Conservation (phyloP, 1,140 invertebrate species). For the Drosophila obscura region DNA sequence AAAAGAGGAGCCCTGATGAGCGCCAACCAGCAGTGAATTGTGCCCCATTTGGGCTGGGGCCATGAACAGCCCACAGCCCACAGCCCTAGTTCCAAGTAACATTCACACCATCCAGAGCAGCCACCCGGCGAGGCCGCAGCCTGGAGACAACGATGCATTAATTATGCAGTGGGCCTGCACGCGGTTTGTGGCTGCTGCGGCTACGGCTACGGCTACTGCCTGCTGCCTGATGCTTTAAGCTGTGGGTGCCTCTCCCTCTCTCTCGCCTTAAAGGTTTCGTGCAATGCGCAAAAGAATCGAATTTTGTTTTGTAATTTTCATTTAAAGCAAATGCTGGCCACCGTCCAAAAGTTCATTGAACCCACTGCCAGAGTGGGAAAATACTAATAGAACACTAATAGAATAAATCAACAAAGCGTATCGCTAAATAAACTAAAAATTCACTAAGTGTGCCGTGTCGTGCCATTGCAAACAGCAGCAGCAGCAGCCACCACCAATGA, state of each 20-base stretch:
- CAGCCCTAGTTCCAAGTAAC: not conserved
- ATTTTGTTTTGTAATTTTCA: slow-evolving; percentile 28
- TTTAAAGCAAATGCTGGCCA: slow-evolving; percentile 14
- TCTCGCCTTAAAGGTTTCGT: slow-evolving; percentile 9
- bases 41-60: slow-evolving; percentile 50
- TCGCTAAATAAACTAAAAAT: slow-evolving; percentile 63
- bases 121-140: slow-evolving; percentile 18
- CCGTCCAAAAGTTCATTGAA: slow-evolving; percentile 63
- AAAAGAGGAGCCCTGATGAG: slow-evolving; percentile 45
- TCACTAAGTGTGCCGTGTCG: slow-evolving; percentile 64
- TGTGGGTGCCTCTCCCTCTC: not conserved
- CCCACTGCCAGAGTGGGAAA: slow-evolving; percentile 12
- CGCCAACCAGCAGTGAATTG: slow-evolving; percentile 32
- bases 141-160: slow-evolving; percentile 59
- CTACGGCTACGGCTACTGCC: too few relatives aligned
- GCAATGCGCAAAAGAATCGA: slow-evolving; percentile 18
- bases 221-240: slow-evolving; percentile 1
- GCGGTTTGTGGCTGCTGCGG: slow-evolving; percentile 3
- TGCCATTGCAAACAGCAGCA: slow-evolving; percentile 61
- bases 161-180: slow-evolving; percentile 55
- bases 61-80: slow-evolving; percentile 16
- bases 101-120: slow-evolving; percentile 1
- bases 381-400: slow-evolving; percentile 60
- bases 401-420: slow-evolving; percentile 66
- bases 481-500: slow-evolving; percentile 10